Conservation (phyloP, 2,113 vertebrate species). For the Datnioides undecimradiatus region DNA sequence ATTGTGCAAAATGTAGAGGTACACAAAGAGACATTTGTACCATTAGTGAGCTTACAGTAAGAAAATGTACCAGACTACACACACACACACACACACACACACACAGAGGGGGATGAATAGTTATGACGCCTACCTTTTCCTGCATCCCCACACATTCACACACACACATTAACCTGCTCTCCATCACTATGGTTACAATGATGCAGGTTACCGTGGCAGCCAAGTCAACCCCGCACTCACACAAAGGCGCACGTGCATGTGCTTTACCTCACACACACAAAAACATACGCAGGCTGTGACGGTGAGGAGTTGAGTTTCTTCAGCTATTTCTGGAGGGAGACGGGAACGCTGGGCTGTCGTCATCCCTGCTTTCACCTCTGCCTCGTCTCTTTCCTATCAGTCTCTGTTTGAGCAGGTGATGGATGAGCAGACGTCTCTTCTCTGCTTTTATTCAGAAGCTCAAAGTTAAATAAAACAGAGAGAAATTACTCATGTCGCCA, state of each 20-base stretch:
- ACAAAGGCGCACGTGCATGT: constrained; percentile 52
- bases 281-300: constrained; percentile 55
- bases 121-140: constrained; percentile 45
- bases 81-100: constrained; percentile 39
- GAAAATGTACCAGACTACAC: constrained; percentile 25
- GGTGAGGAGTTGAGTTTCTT: constrained; percentile 37
- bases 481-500: neutral
- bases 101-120: constrained; percentile 30
- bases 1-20: neutral
- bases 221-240: constrained; percentile 45
- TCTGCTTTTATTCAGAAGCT: neutral
- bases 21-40: neutral
- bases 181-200: constrained; percentile 76
- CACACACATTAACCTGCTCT: constrained; percentile 13
- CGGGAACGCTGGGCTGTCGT: neutral
- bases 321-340: constrained; percentile 45
- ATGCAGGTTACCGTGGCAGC: constrained; percentile 80
- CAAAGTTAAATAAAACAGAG: neutral
- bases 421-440: neutral
- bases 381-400: neutral
- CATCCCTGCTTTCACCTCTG: constrained; percentile 1
- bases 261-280: constrained; percentile 3
- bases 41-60: constrained; percentile 8
- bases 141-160: constrained; percentile 8
- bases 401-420: neutral